These are phyloP conservation scores for Neoaliturus tenellus DNA, from an alignment of 2,888 invertebrate genomes.

Conservation along the genomic window DNA sequence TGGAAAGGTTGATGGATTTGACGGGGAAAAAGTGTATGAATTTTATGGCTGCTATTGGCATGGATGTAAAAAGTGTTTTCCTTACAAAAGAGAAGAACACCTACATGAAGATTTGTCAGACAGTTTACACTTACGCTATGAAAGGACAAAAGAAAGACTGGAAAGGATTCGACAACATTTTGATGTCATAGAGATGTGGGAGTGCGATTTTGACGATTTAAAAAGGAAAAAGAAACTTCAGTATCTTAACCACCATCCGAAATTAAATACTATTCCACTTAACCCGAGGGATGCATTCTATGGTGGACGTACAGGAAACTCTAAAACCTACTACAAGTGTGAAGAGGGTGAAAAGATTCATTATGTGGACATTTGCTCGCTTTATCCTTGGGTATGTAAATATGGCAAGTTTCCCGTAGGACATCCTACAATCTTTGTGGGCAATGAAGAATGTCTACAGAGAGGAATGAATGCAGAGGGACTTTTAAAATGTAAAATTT, in stretches of 20 bases:
- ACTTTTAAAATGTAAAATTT: conserved; percentile 37
- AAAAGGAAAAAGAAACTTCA: not conserved
- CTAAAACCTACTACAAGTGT: not conserved
- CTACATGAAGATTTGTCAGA: not conserved
- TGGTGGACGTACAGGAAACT: conserved; percentile 65
- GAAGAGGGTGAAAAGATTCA: conserved; percentile 42
- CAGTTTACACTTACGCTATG: not conserved
- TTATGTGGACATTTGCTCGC: conserved; percentile 57
- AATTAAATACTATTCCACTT: conserved; percentile 51
- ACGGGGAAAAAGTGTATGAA: conserved; percentile 60
- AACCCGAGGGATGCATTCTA: conserved; percentile 66
- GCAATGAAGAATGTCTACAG: conserved; percentile 47
- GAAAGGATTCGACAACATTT: not conserved
- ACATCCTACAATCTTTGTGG: conserved; percentile 63
- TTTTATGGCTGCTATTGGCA: conserved; percentile 62
- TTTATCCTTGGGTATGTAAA: conserved; percentile 49
- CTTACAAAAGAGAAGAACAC: conserved; percentile 25
- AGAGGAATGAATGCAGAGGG: conserved; percentile 32
- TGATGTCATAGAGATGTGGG: conserved; percentile 58
- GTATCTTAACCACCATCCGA: not conserved
- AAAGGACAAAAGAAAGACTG: conserved; percentile 4
- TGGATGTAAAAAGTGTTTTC: conserved; percentile 53
- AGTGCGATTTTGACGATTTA: conserved; percentile 54
- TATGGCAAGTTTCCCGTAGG: conserved; percentile 46
- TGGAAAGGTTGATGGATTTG: conserved; percentile 63